Percentiles rank a stretch among this genome's conserved stretches.
Evolutionary conservation across 2,113 vertebrate genomes (phyloP).

Genomic region (Myodes glareolus): DNA sequence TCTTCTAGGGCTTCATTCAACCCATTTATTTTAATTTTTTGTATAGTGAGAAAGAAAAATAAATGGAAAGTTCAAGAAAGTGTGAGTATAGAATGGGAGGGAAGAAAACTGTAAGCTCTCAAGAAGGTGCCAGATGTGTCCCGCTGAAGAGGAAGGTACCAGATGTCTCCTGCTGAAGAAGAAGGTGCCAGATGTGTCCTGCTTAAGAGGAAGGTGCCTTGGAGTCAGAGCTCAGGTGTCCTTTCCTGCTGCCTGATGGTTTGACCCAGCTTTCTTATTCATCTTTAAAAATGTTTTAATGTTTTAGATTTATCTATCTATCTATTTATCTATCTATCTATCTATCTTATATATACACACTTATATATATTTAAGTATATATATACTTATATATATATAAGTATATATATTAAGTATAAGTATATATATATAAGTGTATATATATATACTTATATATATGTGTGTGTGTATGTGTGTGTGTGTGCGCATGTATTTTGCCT

Average conservation of each 20-base stretch:
- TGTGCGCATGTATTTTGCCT: background rate
- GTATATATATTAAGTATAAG: no score
- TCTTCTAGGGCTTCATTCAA: background rate
- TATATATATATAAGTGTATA: no score
- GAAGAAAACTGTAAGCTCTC: background rate
- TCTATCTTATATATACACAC: no score
- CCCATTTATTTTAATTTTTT: background rate
- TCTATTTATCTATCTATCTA: no score
- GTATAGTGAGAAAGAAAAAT: background rate
- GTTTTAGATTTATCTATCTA: background rate
- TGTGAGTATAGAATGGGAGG: background rate
- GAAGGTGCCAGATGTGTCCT: no score
- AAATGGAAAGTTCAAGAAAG: background rate
- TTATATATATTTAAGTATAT: no score
- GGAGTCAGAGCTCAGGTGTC: rapidly evolving
- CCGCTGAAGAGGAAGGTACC: background rate
- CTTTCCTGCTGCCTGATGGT: background rate
- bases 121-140: no score
- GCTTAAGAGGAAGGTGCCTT: background rate
- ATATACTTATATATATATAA: no score
- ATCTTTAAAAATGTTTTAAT: background rate
- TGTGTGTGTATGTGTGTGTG: no score
- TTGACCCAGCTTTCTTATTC: background rate
- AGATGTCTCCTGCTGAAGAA: no score
- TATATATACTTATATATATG: no score